Evolutionary conservation across 1,140 invertebrate genomes (phyloP).

Genomic region (Caenorhabditis remanei): DNA sequence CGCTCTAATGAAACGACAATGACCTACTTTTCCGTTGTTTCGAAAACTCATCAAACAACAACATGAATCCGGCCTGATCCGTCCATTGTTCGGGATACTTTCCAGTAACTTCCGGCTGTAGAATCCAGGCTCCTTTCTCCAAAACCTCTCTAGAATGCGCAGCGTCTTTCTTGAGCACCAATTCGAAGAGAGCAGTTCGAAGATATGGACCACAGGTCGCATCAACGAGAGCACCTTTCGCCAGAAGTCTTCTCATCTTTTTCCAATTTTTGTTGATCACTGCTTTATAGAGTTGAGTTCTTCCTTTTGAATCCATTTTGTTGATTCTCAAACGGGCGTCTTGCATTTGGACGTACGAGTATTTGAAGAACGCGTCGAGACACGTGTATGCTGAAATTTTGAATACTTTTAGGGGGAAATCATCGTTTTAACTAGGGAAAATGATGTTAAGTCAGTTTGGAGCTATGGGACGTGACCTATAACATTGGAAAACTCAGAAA

Average conservation of each 20-base stretch:
- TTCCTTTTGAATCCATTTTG: not conserved
- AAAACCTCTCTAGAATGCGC: not conserved
- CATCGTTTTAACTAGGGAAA: not conserved
- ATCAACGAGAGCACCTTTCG: not conserved
- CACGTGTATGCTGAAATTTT: not conserved
- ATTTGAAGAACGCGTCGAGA: not conserved
- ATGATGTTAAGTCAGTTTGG: not conserved
- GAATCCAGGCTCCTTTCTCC: not conserved
- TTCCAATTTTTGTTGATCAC: not conserved
- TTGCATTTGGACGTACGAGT: not conserved
- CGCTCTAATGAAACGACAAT: not conserved
- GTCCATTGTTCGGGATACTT: not conserved
- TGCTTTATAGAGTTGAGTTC: not conserved
- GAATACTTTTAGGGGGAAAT: not conserved
- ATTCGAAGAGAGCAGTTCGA: not conserved
- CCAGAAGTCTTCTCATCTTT: not conserved
- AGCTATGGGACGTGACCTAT: too few relatives aligned
- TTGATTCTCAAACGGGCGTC: not conserved
- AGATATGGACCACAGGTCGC: not conserved
- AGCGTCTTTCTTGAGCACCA: not conserved
- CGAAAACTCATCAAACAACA: constrained; percentile 2
- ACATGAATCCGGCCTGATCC: not conserved
- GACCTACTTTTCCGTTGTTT: not conserved
- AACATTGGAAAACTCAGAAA: too few relatives aligned
- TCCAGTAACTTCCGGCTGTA: not conserved